phyloP scores from a whole-genome alignment of 2,888 invertebrate genomes.

The Oasisia sp. region DNA sequence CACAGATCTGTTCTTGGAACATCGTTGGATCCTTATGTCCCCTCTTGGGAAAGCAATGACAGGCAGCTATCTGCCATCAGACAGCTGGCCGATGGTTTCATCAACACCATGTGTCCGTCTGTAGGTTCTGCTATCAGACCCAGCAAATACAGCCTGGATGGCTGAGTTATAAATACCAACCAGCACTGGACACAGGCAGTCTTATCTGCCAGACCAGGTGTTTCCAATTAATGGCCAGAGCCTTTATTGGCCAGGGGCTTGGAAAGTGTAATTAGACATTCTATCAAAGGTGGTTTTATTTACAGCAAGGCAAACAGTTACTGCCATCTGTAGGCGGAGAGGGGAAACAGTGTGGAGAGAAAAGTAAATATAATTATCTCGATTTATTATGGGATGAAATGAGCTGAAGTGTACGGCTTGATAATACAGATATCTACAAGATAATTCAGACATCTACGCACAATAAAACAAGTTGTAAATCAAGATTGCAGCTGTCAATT shows the following conservation, averaged over 20 bases:
- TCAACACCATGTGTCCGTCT: not conserved
- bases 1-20: not conserved
- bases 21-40: not conserved
- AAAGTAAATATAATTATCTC: constrained; percentile 6
- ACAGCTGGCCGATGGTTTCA: not conserved
- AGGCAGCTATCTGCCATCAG: not conserved
- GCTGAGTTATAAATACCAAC: not conserved
- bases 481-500: too few species aligned
- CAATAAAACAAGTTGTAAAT: not conserved
- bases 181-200: not conserved
- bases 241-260: not conserved
- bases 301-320: constrained; percentile 7
- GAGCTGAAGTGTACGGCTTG: not conserved
- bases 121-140: not conserved
- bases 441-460: not conserved
- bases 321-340: not conserved
- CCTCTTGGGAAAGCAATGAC: not conserved
- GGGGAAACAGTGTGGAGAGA: not conserved
- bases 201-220: constrained; percentile 7
- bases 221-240: not conserved
- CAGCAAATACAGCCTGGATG: not conserved
- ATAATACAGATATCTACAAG: not conserved
- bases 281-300: not conserved
- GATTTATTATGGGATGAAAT: not conserved
- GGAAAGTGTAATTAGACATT: constrained; percentile 3